Evolutionary conservation across 2,797 vertebrate genomes (phyloP), one percentile per base, ranked within the genome.

Genomic region (Bucorvus abyssinicus): DNA sequence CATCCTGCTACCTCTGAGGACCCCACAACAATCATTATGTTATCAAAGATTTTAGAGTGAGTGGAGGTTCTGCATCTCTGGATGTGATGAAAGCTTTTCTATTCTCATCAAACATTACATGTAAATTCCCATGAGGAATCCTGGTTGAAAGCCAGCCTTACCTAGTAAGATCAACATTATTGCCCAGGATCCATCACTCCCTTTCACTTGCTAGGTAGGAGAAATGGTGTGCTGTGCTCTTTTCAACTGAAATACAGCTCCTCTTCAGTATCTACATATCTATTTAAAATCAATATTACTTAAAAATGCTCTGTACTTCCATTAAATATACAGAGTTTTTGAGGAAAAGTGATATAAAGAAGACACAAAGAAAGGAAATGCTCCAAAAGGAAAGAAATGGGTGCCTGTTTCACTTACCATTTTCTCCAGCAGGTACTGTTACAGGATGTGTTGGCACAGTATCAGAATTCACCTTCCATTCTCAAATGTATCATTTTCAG

Each of bases 401-500:
- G 55, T 45, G 52, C 32, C 21, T 30, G 23, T 77, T 95, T 90
- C 74, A 89, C 98, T 99, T 98, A 99, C 99, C 99, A 50, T 98
- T 99, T 97, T 99, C 99, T 59, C 98, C 98, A 93, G 99, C 98
- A 95, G 99, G 98, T 96, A 98, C 98, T 32, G 99, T 99, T 95
- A 98, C 98, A 80, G 98, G 96, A 97, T 98, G 98, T 19, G 99
- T 98, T 97, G 99, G 99, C 93, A 99, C 98, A 95, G 98, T 98
- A 84, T 98, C 98, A 24, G 98, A 97, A 97, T 99, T 99, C 97
- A 98, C 98, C 97, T 98, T 95, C 99, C 99, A 42, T 99, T 99
- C 97, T 99, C 99, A 97, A 99, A 99, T 27, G 99, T 98, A 94
- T 99, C 99, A 97, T 99, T 99, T 97, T 99, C 99, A 93, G 98